Percentiles rank a stretch among this genome's conserved stretches.
Conservation (phyloP, 1,140 invertebrate genomes). For the Drosophila simulans region DNA sequence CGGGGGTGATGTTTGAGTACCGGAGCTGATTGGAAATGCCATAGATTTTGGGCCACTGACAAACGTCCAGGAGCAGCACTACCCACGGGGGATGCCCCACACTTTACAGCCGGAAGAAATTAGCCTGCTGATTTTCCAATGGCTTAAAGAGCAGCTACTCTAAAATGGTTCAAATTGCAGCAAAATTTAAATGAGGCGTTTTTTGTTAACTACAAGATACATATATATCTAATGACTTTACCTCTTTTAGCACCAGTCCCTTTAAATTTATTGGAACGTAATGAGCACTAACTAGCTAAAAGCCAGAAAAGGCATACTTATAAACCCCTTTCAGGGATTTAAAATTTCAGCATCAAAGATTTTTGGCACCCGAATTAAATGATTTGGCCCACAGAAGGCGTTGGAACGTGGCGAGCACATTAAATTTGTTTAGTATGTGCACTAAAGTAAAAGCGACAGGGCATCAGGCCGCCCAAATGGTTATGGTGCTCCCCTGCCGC, state of each 20-base stretch:
- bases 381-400: slow-evolving; percentile 25
- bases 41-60: slow-evolving; percentile 36
- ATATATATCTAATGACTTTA: background rate
- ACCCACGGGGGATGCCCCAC: slow-evolving; percentile 1
- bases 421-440: slow-evolving; percentile 76
- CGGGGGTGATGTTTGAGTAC: slow-evolving; percentile 11
- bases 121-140: slow-evolving; percentile 30
- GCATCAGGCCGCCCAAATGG: slow-evolving; percentile 44
- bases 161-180: background rate
- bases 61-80: slow-evolving; percentile 22
- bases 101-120: slow-evolving; percentile 36
- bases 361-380: slow-evolving; percentile 33
- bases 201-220: background rate
- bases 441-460: slow-evolving; percentile 64
- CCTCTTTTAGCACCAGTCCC: background rate
- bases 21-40: slow-evolving; percentile 55
- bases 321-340: slow-evolving; percentile 30
- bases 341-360: slow-evolving; percentile 49
- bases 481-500: slow-evolving; percentile 27
- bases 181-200: no score
- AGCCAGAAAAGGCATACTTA: no score
- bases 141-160: background rate
- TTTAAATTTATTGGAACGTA: background rate
- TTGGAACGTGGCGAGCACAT: slow-evolving; percentile 39
- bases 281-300: background rate